Conservation (phyloP, 1,140 invertebrate species). For the Drosophila bocqueti region DNA sequence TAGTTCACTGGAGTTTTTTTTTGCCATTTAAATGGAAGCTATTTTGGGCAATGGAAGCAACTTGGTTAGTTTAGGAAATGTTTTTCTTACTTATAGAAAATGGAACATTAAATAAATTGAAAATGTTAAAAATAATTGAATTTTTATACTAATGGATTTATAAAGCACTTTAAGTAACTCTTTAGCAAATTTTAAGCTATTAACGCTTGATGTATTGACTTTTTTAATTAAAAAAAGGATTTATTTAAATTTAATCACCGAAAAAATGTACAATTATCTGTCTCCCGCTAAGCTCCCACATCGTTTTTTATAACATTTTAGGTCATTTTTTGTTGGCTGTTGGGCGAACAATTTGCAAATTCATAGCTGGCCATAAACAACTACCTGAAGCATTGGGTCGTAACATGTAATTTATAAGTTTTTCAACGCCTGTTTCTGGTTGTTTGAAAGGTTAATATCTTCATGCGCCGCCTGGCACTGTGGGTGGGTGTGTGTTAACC, state of each 20-base stretch:
- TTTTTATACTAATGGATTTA: background rate
- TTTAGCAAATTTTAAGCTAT: background rate
- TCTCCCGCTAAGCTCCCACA: background rate
- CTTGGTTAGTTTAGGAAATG: background rate
- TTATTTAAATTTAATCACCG: background rate
- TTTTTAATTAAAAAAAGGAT: background rate
- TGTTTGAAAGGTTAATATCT: conserved; percentile 77
- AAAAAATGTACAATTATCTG: background rate
- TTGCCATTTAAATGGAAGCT: conserved; percentile 5
- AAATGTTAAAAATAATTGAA: background rate
- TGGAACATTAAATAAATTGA: background rate
- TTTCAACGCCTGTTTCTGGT: conserved; percentile 36
- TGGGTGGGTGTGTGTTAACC: conserved; percentile 25
- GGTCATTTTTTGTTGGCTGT: conserved; percentile 23
- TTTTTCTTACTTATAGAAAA: background rate
- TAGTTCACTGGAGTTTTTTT: conserved; percentile 33
- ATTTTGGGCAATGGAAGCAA: background rate
- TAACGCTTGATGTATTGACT: no score
- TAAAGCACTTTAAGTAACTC: background rate
- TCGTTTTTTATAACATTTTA: conserved; percentile 36
- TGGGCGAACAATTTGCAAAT: conserved; percentile 47
- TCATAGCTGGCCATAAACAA: conserved; percentile 53
- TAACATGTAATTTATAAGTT: conserved; percentile 63
- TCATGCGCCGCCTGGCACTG: conserved; percentile 32
- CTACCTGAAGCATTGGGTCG: conserved; percentile 54